Base-by-base conservation (phyloP, 2,888 invertebrate species). In the Idaea straminata region DNA sequence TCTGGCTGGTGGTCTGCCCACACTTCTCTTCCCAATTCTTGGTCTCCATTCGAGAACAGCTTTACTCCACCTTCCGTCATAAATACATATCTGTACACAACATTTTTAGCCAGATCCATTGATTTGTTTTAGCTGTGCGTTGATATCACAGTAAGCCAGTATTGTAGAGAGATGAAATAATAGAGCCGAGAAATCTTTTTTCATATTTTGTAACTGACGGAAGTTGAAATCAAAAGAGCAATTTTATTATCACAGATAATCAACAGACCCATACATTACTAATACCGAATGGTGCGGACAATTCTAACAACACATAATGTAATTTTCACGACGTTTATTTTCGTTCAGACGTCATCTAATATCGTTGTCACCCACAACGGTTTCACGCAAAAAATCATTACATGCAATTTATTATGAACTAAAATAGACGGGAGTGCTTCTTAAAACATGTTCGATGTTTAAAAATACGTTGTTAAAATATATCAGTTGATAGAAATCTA, bases 351-450 rank as follows among this genome's bases (percentile, higher is more conserved):
- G 69, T 72, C 72, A 71, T 61, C 68, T 13, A 47, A 61, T 63
- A 59, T 65, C 59, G 63, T 62, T 67, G 65, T 68, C 65, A 63
- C 59, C 63, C 63, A 59, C 64, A 64, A 64, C 57, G 63, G 64
- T 67, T 66, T 68, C 69, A 70, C 66, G 68, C 70, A 67, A 64
- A 59, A 68, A 70, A 64, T 67, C 15, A 61, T 64, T 62, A 64
- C 63, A 64, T 69, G 63, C 68, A 72, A 72, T 72, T 72, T 72
- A 73, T 73, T 72, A 66, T 64, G 10, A 35, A 47, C 70, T n/a
- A 34, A 71, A 71, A 71, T 70, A 73, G 69, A 64, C 15, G 15
- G 4, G 25, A 3, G n/a, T 61, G 25, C 25, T 62, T 58, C 47
- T 47, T 13, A 47, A 4, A 59, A 57, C 35, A 62, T 64, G 62